These are phyloP conservation scores for Armadillidium nasatum DNA, from an alignment of 1,140 invertebrate genomes.

Conservation along the genomic window DNA sequence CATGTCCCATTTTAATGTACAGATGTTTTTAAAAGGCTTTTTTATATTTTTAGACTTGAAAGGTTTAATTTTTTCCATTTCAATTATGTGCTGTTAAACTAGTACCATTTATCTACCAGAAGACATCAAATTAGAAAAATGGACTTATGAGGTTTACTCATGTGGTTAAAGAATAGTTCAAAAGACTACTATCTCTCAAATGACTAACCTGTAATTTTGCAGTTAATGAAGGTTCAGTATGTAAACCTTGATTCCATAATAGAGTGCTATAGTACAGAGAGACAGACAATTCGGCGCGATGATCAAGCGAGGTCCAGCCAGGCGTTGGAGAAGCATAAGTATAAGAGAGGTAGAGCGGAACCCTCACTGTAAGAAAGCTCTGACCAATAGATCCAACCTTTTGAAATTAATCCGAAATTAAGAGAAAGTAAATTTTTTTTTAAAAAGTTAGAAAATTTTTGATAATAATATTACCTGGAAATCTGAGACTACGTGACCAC, in stretches of 20 bases:
- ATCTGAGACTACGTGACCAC: conserved; percentile 51
- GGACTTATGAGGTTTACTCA: no score
- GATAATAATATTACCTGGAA: conserved; percentile 47
- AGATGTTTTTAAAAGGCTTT: no score
- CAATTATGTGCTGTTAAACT: no score
- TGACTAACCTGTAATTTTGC: conserved; percentile 45
- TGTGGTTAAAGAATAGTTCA: no score
- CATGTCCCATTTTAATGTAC: no score
- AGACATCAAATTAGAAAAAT: no score
- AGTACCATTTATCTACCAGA: no score
- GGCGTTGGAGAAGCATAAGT: conserved; percentile 50
- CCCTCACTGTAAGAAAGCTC: conserved; percentile 51
- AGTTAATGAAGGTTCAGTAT: conserved; percentile 49
- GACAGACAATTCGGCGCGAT: conserved; percentile 53
- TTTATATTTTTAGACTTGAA: no score
- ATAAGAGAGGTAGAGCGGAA: conserved; percentile 54
- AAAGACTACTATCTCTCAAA: no score
- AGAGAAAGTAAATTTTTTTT: not conserved
- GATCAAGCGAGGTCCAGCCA: conserved; percentile 53
- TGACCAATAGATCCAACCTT: conserved; percentile 49
- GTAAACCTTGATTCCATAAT: conserved; percentile 50
- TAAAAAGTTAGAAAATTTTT: not conserved
- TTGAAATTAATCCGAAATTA: not conserved
- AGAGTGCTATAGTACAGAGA: conserved; percentile 53
- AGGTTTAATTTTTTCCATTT: no score